Percentiles rank a stretch among this genome's conserved stretches.
These are phyloP conservation scores for Dendrophyllia cribrosa DNA, from an alignment of 64 coral and sea anemone genomes.

Conservation along the genomic window DNA sequence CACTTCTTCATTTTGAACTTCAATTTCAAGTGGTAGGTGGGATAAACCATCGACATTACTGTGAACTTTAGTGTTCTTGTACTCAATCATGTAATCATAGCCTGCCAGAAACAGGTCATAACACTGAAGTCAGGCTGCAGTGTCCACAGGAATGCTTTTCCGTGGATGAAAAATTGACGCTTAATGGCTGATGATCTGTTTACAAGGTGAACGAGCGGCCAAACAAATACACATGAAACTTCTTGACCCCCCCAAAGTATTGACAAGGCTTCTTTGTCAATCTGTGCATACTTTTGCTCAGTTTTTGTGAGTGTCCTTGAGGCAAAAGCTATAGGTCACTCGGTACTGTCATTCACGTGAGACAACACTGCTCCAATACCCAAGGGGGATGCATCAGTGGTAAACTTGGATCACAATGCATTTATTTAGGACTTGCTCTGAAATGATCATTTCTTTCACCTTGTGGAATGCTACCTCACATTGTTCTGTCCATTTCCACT, in stretches of 20 bases:
- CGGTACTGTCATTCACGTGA: too few relatives aligned
- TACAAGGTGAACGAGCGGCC: not conserved
- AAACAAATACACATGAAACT: conserved; percentile 41
- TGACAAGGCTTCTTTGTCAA: not conserved
- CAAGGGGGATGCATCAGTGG: too few relatives aligned
- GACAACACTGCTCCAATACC: too few relatives aligned
- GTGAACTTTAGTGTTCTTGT: conserved; percentile 38
- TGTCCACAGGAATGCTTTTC: conserved; percentile 28
- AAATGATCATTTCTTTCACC: too few relatives aligned
- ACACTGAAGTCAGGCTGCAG: not conserved
- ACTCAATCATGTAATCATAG: conserved; percentile 39
- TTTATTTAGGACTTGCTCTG: too few relatives aligned
- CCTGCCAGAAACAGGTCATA: conserved; percentile 41
- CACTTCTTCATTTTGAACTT: not conserved
- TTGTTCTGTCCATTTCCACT: too few relatives aligned
- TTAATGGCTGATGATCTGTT: conserved; percentile 50
- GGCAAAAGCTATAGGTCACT: too few relatives aligned
- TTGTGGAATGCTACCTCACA: too few relatives aligned
- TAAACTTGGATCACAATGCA: too few relatives aligned
- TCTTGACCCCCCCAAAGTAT: conserved; percentile 26
- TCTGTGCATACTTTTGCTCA: too few relatives aligned
- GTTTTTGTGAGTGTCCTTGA: too few relatives aligned
- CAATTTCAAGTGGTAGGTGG: not conserved
- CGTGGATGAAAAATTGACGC: conserved; percentile 31
- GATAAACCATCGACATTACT: conserved; percentile 35